Evolutionary conservation across 2,113 vertebrate species (phyloP).

Genomic region (Serilophus lunatus): DNA sequence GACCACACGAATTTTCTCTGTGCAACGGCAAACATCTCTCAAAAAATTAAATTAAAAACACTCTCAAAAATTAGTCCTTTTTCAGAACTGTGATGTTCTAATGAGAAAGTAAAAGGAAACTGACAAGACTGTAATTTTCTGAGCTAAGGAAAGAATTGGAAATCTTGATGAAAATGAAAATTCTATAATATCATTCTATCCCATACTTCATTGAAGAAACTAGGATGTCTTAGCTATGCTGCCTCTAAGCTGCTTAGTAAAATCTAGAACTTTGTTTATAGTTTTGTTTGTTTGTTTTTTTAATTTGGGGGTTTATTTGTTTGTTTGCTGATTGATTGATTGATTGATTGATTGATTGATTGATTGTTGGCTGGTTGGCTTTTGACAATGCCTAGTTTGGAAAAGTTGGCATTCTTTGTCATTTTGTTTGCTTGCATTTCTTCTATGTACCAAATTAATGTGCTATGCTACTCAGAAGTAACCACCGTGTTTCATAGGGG

Average conservation of each 20-base stretch:
- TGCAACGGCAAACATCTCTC: neutral
- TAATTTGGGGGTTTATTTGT: neutral
- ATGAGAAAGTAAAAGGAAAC: neutral
- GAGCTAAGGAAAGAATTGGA: neutral
- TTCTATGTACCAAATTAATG: neutral
- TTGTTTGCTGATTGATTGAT: neutral
- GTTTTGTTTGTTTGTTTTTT: neutral
- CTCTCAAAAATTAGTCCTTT: neutral
- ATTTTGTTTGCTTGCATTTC: neutral
- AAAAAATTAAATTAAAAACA: too few relatives aligned
- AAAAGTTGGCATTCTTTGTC: neutral
- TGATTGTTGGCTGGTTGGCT: neutral
- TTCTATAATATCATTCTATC: neutral
- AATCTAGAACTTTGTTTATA: neutral
- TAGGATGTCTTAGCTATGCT: neutral
- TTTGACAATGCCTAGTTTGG: neutral
- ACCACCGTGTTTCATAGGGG: neutral
- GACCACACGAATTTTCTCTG: neutral
- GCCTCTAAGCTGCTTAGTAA: neutral
- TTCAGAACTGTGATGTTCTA: neutral
- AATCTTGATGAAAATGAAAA: neutral
- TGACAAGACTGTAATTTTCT: neutral
- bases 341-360: neutral
- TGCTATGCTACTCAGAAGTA: neutral
- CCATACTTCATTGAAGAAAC: neutral